Evolutionary conservation across 1,140 invertebrate genomes (phyloP), one percentile per base, ranked within the genome.

Genomic region (Drosophila repleta): DNA sequence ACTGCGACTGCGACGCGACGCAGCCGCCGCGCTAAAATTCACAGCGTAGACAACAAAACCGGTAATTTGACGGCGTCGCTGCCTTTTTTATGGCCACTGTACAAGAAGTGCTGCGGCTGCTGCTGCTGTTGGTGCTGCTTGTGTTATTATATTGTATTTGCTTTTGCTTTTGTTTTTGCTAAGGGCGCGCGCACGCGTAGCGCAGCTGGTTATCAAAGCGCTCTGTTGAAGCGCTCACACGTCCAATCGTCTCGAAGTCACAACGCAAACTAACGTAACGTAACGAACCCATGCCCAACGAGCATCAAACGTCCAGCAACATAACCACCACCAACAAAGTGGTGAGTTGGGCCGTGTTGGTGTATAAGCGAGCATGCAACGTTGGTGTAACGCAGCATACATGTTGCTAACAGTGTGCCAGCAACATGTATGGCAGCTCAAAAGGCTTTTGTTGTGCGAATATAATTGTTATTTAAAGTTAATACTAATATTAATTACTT

Each of bases 1-100:
- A 49, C 41, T 21, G 43, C 18, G 43, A 26, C 46, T 58, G 53
- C 48, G 48, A 51, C 56, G 65, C 65, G 48, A 24, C 56, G 57
- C 56, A 52, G 63, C 58, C 53, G 64, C 49, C 79, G 79, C 79
- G 79, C 62, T 39, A 66, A 82, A 79, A 72, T 64, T 81, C 80
- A 76, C 78, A 74, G 76, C 65, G 53, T 61, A 68, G 61, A 72
- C 29, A 82, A 68, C 65, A 78, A 83, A 83, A 83, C 80, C 80
- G 80, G 80, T 83, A 83, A 82, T 82, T 82, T 74, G 41, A 48
- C 48, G 39, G 37, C 45, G 65, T 39, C 55, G 64, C 58, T 39
- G 66, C 51, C 21, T 49, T 60, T 61, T 56, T 65, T 56, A 46
- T 57, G 63, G 41, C 61, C 51, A 39, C 60, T 39, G 51, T 48